Percentiles rank a stretch among this genome's conserved stretches.
Conservation (phyloP, 2,888 invertebrate genomes). For the Diaphora mendica region DNA sequence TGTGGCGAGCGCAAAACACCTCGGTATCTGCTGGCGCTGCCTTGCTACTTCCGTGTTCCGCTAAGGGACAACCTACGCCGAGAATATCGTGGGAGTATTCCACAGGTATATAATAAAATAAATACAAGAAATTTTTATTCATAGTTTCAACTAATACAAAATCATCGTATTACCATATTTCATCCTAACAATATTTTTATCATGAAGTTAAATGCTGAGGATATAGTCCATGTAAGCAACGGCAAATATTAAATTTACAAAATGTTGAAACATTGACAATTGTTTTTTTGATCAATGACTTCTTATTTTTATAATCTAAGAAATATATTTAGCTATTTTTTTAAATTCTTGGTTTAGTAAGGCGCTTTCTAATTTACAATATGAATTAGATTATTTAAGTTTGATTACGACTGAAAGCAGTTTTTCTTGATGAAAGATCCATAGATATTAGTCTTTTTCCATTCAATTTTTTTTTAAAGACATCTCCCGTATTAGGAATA, state of each 20-base stretch:
- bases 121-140: not conserved
- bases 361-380: too few relatives aligned
- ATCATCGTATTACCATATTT: too few relatives aligned
- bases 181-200: not conserved
- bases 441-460: not conserved
- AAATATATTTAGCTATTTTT: too few relatives aligned
- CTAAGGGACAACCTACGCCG: slow-evolving; percentile 93
- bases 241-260: not conserved
- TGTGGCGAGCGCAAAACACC: slow-evolving; percentile 91
- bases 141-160: too few relatives aligned
- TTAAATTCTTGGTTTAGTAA: too few relatives aligned
- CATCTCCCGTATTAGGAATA: too few relatives aligned
- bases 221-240: not conserved
- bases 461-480: too few relatives aligned
- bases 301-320: too few relatives aligned
- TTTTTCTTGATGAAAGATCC: not conserved
- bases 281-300: too few relatives aligned
- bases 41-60: slow-evolving; percentile 91
- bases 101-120: slow-evolving; percentile 81
- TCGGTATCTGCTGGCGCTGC: slow-evolving; percentile 92
- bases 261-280: not conserved
- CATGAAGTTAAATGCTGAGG: too few relatives aligned
- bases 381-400: too few relatives aligned
- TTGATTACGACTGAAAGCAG: not conserved
- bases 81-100: slow-evolving; percentile 91